phyloP scores from a whole-genome alignment of 2,113 vertebrate species.

The Cettia cetti region DNA sequence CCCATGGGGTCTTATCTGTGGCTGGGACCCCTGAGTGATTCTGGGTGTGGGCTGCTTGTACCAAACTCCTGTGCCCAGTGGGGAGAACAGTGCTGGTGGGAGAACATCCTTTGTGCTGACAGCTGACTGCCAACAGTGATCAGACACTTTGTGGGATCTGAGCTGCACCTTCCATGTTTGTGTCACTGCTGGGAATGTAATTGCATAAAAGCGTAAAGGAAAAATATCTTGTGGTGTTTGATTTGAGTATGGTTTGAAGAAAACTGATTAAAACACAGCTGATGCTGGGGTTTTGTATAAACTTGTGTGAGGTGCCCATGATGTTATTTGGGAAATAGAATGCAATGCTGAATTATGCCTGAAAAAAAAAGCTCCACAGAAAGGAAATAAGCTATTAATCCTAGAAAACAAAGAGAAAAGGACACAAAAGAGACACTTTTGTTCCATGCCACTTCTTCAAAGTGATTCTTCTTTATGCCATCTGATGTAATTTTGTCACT shows the following conservation, averaged over 20 bases:
- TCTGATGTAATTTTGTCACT: not conserved
- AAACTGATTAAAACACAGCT: not conserved
- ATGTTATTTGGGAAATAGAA: not conserved
- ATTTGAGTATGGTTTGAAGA: not conserved
- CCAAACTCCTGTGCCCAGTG: not conserved
- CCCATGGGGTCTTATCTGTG: not conserved
- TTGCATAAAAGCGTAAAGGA: not conserved
- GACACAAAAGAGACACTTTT: not conserved
- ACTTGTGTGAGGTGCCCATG: not conserved
- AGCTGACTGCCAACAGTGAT: not conserved
- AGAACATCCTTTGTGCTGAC: not conserved
- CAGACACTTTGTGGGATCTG: not conserved
- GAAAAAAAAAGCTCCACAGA: not conserved
- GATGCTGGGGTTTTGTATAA: not conserved
- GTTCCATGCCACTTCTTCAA: not conserved
- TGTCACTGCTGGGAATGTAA: not conserved
- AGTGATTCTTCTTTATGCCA: not conserved
- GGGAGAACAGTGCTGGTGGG: too few species aligned
- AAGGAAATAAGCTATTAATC: not conserved
- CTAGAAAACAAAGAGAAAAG: not conserved
- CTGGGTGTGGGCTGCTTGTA: not conserved
- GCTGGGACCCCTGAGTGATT: not conserved
- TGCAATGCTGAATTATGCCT: not conserved
- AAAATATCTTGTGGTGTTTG: not conserved
- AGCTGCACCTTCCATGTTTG: not conserved